phyloP scores from a whole-genome alignment of 2,888 invertebrate species.

The Alentia gelatinosa region DNA sequence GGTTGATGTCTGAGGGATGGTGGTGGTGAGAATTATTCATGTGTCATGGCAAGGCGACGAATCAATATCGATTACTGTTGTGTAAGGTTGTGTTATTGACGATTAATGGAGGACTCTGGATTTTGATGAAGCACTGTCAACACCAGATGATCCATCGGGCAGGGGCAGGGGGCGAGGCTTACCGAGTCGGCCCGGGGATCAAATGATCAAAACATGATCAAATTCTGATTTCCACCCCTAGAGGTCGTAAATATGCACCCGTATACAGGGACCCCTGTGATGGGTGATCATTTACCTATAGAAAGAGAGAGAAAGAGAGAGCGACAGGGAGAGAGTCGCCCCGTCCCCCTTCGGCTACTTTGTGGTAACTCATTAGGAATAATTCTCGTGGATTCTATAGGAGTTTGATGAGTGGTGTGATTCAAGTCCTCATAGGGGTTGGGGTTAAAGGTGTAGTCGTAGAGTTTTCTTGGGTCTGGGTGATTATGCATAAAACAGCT shows the following conservation, averaged over 20 bases:
- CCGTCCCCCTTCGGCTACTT: no score
- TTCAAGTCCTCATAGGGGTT: background rate
- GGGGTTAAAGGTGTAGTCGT: background rate
- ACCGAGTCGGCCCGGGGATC: background rate
- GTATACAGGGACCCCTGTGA: background rate
- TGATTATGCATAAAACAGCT: background rate
- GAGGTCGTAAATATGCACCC: background rate
- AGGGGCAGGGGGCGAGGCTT: background rate
- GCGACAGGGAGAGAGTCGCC: no score
- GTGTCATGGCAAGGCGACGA: background rate
- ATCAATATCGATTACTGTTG: constrained; percentile 37
- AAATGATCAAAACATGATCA: constrained; percentile 23
- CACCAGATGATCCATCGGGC: background rate
- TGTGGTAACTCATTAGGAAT: background rate
- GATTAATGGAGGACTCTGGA: background rate
- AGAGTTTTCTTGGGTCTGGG: background rate
- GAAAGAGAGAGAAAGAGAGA: no score
- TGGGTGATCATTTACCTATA: background rate
- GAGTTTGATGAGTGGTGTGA: background rate
- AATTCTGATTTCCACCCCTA: constrained; percentile 11
- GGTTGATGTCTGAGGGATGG: no score
- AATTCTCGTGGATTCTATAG: background rate
- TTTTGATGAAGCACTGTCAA: constrained; percentile 36
- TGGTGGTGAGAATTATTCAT: background rate
- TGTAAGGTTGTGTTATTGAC: constrained; percentile 19